Base-by-base conservation (phyloP, 2,888 invertebrate species). In the Habroteleia sp. region DNA sequence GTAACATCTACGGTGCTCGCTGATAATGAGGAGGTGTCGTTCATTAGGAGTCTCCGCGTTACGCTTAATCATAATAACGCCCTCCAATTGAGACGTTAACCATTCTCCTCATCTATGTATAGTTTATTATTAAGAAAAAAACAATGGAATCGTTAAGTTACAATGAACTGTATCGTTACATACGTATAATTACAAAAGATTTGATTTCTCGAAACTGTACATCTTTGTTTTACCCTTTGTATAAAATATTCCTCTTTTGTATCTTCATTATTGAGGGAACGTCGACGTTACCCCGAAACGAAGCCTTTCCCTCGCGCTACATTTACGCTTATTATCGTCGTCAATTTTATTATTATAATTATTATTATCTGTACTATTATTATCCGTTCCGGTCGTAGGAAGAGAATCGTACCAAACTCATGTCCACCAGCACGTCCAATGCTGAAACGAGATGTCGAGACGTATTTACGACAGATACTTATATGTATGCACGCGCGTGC, bases 191-290 rank as follows among this genome's bases (percentile, higher is more conserved):
- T 74, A 74, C 69, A 74, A 74, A 74, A 74, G 65, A 65, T 69
- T 69, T 71, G 68, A 74, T 74, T 74, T 65, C 58, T 54, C 37
- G 54, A 65, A 71, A 71, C 71, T 75, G 75, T 75, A 71, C 75
- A 73, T 27, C 14, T 44, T 60, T 56, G 46, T 25, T 46, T 44
- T 27, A 48, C 39, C 56, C 23, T 46, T 58, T 58, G 73, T 73
- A 73, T 65, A 66, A 73, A 73, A 73, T 73, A 66, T 65, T 65
- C 58, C 37, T 72, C 50, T 71, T 71, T 71, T 65, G 62, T 58
- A 37, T 65, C 42, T 13, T 13, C 50, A 14, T 27, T 44, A 13
- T 27, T 17, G 37, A 13, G 41, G 35, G 4, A 2, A 20, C 20
- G 3, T 8, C 13, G n/a, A 42, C 25, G 16, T 10, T 13, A 13